Base-by-base conservation (phyloP, 2,888 invertebrate species). In the Cheiracanthium punctorium region DNA sequence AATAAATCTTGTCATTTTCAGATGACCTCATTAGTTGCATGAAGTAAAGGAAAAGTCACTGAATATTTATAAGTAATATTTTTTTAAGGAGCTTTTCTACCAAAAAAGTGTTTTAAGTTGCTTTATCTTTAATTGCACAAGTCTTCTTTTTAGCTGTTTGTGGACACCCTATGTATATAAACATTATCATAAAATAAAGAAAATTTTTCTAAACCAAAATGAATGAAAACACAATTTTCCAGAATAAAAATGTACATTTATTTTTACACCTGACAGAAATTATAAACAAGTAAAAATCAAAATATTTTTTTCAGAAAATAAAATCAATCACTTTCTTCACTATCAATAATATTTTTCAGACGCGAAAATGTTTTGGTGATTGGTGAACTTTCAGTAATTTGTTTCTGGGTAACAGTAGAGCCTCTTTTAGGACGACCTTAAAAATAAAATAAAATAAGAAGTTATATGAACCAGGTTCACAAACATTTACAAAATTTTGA, bases 261-360 rank as follows among this genome's bases (percentile, higher is more conserved):
- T 0, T 52, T 20, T 20, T 14, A 52, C n/a, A 52, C 8, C n/a
- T 20, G 5, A 20, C 4, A 17, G 20, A 0, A 20, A 52, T 17
- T 14, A n/a, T 1, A 12, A 14, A 20, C 4, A 20, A 52, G 17
- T 4, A 20, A 52, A 20, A 12, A 5, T 20, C 0, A 64, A 64
- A 64, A 64, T 64, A 24, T 64, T 24, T 2, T 28, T 64, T 28
- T 24, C 37, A 37, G n/a, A n/a, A n/a, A n/a, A 37, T 37, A 1
- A 17, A 33, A 69, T 84, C 37, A 84, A 69, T 84, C 79, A 67
- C 82, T 82, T 37, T 77, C 82, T 82, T 82, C 82, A 69, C 84
- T 84, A 64, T 84, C 84, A 14, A 84, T 41, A 17, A 84, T 79
- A 32, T 41, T 79, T 30, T 48, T 17, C 10, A 84, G 32, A 2